These are phyloP conservation scores for Helostoma temminkii DNA, from an alignment of 2,797 vertebrate species.

Conservation along the genomic window DNA sequence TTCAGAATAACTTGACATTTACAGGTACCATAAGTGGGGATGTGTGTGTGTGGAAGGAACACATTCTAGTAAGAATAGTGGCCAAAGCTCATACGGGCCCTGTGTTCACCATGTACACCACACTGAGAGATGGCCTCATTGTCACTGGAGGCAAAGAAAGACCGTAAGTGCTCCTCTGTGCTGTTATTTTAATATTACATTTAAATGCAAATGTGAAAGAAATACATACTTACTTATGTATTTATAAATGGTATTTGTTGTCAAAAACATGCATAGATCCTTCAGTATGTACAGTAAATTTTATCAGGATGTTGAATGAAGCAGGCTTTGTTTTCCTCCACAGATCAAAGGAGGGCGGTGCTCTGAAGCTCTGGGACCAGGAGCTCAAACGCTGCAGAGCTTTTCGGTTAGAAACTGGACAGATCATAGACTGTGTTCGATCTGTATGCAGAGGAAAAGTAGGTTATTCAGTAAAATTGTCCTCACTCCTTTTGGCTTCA, in stretches of 20 bases:
- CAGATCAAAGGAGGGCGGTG: constrained; percentile 96
- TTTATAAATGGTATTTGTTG: background rate
- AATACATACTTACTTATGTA: background rate
- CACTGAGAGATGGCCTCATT: constrained; percentile 94
- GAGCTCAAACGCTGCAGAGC: constrained; percentile 96
- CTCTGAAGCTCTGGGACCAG: constrained; percentile 97
- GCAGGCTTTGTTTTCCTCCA: constrained; percentile 31
- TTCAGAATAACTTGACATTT: constrained; percentile 99
- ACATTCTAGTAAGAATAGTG: constrained; percentile 95
- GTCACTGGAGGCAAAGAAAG: constrained; percentile 99
- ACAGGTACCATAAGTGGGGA: constrained; percentile 99
- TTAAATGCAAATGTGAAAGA: background rate
- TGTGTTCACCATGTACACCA: constrained; percentile 99
- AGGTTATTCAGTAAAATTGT: constrained; percentile 1
- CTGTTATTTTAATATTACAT: background rate
- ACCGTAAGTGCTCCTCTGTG: constrained; percentile 87
- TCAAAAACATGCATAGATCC: background rate
- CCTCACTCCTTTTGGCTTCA: background rate
- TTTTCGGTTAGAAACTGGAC: constrained; percentile 94
- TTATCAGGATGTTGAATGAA: background rate
- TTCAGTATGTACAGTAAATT: background rate
- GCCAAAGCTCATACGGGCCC: constrained; percentile 98
- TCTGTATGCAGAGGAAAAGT: constrained; percentile 97
- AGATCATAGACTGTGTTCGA: constrained; percentile 92
- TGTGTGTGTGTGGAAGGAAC: constrained; percentile 99